Evolutionary conservation across 2,888 invertebrate genomes (phyloP), one percentile per base, ranked within the genome.

Genomic region (Harpagoxenus sublaevis): DNA sequence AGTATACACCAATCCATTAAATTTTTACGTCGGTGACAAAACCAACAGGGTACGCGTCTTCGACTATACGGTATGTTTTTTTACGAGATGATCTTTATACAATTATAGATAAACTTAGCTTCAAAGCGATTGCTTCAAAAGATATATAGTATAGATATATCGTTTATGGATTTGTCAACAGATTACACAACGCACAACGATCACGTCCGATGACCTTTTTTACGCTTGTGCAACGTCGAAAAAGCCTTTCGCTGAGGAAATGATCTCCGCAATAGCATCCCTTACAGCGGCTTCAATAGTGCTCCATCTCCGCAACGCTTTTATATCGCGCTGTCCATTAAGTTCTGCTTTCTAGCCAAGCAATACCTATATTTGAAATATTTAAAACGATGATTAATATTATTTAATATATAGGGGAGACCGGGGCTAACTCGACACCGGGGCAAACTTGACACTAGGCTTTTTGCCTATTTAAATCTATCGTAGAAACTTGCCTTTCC

Each of bases 141-240:
- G 6, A 42, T 31, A 42, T 28, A 45, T 2, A 2, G 6, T 6
- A 35, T 18, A 9, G 2, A 48, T 63, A 57, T 42, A 6, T n/a
- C 60, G 62, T 23, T 81, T 8, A 48, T 55, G 53, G 9, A 9
- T 23, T 9, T 55, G 62, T 68, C 15, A 60, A 45, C 51, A 89
- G 89, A 81, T 89, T 70, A 66, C 51, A 77, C 75, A 85, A 84
- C 77, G 88, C 89, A 86, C 89, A 89, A 86, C 84, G 78, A 87
- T 83, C 84, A 83, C 60, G 66, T 87, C 62, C 62, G 82, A 71
- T 84, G 57, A 78, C 53, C 48, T 85, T 75, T 74, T 65, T 48
- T 42, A 48, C 53, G 35, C 73, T 81, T 62, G 63, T 82, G 57
- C 42, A 57, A 83, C 63, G 63, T 84, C 51, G 73, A 66, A 62